Percentiles rank a stretch among this genome's conserved stretches.
These are phyloP conservation scores for Nemapogon koenigi DNA, from an alignment of 2,888 invertebrate species.

Conservation along the genomic window DNA sequence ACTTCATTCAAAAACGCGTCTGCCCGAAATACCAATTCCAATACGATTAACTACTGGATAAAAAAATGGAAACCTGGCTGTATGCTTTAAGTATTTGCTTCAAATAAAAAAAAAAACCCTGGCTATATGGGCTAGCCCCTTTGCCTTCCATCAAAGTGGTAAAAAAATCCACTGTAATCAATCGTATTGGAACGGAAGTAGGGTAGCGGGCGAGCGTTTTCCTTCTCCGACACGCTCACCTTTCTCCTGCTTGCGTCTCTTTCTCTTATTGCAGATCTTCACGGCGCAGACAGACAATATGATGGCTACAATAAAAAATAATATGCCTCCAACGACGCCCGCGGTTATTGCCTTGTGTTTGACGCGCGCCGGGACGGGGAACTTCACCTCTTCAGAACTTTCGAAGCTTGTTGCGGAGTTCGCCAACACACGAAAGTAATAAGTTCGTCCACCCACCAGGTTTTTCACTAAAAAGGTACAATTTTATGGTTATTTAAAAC, in stretches of 20 bases:
- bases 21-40: slow-evolving; percentile 1
- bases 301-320: slow-evolving; percentile 97
- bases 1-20: background rate
- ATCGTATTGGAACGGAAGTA: too few species aligned
- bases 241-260: slow-evolving; percentile 97
- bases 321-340: slow-evolving; percentile 94
- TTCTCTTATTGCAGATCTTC: slow-evolving; percentile 97
- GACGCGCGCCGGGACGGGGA: slow-evolving; percentile 87
- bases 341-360: slow-evolving; percentile 96
- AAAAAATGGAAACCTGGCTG: too few species aligned
- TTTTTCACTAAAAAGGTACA: slow-evolving; percentile 80
- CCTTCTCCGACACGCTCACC: slow-evolving; percentile 66
- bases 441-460: slow-evolving; percentile 88
- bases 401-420: slow-evolving; percentile 87
- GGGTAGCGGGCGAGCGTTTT: slow-evolving; percentile 39
- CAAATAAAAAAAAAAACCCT: too few species aligned
- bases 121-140: too few species aligned
- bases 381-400: slow-evolving; percentile 87
- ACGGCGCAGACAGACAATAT: slow-evolving; percentile 96
- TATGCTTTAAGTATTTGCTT: too few species aligned
- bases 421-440: slow-evolving; percentile 90
- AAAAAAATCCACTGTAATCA: too few species aligned
- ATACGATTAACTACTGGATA: too few species aligned
- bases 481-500: too few species aligned
- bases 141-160: too few species aligned